Conservation (phyloP, 2,888 invertebrate species). For the Augiades crinisus region DNA sequence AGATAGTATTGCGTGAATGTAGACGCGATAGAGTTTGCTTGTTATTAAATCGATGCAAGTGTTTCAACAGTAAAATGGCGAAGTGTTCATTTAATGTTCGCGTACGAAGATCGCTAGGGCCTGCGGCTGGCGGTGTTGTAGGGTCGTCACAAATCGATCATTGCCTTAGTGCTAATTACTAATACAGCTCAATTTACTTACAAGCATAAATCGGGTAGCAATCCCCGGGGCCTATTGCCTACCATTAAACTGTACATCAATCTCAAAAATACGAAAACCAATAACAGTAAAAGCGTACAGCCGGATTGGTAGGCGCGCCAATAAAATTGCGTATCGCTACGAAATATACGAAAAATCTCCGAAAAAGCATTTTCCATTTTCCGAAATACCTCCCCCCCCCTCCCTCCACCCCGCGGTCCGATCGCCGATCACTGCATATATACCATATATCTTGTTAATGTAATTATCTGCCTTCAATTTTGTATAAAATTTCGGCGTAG, state of each 20-base stretch:
- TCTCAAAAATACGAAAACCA: constrained; percentile 36
- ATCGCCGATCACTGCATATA: constrained; percentile 32
- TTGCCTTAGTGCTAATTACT: no score
- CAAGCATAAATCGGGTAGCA: neutral
- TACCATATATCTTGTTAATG: constrained; percentile 57
- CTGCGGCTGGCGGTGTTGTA: no score
- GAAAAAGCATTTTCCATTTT: constrained; percentile 54
- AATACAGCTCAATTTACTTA: no score
- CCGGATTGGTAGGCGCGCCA: constrained; percentile 33
- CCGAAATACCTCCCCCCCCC: constrained; percentile 36
- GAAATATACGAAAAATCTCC: constrained; percentile 46
- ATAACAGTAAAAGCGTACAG: constrained; percentile 42
- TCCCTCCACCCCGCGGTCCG: no score
- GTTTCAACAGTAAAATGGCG: no score
- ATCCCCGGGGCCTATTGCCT: neutral
- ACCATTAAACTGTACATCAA: neutral
- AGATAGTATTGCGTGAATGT: no score
- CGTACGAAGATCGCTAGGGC: no score
- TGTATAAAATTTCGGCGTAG: constrained; percentile 52
- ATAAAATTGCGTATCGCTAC: constrained; percentile 42
- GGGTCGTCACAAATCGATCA: neutral
- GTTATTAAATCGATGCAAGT: no score
- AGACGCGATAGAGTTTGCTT: no score
- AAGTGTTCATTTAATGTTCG: no score
- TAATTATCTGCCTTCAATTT: constrained; percentile 72